Percentiles rank a stretch among this genome's conserved stretches.
These are phyloP conservation scores for Protosalanx chinensis DNA, from an alignment of 2,797 vertebrate species.

Conservation along the genomic window DNA sequence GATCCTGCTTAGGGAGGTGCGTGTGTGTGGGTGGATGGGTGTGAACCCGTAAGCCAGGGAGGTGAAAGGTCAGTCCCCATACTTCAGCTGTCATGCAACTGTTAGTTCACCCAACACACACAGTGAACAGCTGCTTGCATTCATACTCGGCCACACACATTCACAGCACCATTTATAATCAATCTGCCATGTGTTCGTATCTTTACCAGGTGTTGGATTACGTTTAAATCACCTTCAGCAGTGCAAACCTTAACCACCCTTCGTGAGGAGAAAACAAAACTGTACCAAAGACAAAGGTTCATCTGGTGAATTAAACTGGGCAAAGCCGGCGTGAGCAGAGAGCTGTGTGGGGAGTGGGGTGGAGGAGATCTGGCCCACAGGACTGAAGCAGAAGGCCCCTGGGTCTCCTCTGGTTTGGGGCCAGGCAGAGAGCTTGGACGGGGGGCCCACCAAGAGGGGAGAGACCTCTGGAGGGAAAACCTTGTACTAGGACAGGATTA, in stretches of 20 bases:
- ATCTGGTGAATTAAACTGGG: background rate
- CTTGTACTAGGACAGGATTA: slow-evolving; percentile 30
- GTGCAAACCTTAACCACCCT: background rate
- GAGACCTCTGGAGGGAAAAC: slow-evolving; percentile 7
- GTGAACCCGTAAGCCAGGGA: too few relatives aligned
- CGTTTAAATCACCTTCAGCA: background rate
- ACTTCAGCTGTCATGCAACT: slow-evolving; percentile 31
- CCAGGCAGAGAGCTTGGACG: background rate
- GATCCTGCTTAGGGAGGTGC: slow-evolving; percentile 27
- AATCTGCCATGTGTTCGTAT: background rate
- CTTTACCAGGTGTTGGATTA: background rate
- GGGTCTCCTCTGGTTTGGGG: slow-evolving; percentile 16
- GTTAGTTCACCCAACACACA: slow-evolving; percentile 1
- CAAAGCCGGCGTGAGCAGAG: background rate
- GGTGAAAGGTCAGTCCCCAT: background rate
- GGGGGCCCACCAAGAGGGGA: background rate
- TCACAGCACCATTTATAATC: background rate
- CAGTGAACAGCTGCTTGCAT: slow-evolving; percentile 26
- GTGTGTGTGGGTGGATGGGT: background rate
- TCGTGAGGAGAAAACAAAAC: slow-evolving; percentile 8
- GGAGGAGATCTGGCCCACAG: slow-evolving; percentile 35
- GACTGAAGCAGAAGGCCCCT: slow-evolving; percentile 23
- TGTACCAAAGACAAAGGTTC: background rate
- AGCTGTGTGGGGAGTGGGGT: slow-evolving; percentile 2
- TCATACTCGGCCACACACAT: background rate